A percentile compares a stretch with the other conserved stretches of the same genome.
These are phyloP conservation scores for Aphidius ervi DNA, from an alignment of 1,140 invertebrate genomes.

Conservation along the genomic window DNA sequence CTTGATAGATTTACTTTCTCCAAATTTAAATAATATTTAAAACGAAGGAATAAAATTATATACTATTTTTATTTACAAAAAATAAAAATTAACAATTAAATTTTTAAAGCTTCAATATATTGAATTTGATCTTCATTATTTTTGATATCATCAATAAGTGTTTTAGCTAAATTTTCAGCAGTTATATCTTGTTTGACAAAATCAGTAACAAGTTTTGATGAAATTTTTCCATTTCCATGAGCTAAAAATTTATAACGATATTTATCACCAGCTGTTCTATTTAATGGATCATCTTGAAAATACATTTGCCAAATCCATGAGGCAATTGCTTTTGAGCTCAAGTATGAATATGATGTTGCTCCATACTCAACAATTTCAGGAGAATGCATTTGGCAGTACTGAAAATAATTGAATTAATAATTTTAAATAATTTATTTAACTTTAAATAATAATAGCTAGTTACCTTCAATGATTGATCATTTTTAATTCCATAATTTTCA, in stretches of 20 bases:
- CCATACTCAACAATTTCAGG: conserved; percentile 96
- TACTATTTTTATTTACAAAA: not conserved
- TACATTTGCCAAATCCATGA: conserved; percentile 89
- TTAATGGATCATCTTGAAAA: conserved; percentile 82
- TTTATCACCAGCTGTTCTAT: conserved; percentile 67
- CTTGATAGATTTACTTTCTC: too few species aligned
- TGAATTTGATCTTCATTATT: conserved; percentile 48
- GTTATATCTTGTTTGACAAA: conserved; percentile 68
- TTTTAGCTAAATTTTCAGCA: conserved; percentile 56
- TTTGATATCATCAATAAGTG: conserved; percentile 59
- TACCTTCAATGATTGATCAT: too few species aligned
- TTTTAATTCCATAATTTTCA: conserved; percentile 58
- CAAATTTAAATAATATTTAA: too few species aligned
- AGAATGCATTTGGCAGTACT: conserved; percentile 94
- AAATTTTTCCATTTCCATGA: conserved; percentile 85
- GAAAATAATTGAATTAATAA: conserved; percentile 14
- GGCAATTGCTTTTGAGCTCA: conserved; percentile 89
- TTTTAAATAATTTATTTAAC: not conserved
- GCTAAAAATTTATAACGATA: conserved; percentile 74
- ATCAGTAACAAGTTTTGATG: conserved; percentile 66
- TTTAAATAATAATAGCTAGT: too few species aligned
- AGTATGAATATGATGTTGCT: conserved; percentile 96
- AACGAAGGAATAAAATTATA: too few species aligned
- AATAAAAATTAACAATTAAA: not conserved
- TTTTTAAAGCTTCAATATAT: conserved; percentile 7